Evolutionary conservation across 2,113 vertebrate genomes (phyloP), one percentile per base, ranked within the genome.

Genomic region (Petromus typicus): DNA sequence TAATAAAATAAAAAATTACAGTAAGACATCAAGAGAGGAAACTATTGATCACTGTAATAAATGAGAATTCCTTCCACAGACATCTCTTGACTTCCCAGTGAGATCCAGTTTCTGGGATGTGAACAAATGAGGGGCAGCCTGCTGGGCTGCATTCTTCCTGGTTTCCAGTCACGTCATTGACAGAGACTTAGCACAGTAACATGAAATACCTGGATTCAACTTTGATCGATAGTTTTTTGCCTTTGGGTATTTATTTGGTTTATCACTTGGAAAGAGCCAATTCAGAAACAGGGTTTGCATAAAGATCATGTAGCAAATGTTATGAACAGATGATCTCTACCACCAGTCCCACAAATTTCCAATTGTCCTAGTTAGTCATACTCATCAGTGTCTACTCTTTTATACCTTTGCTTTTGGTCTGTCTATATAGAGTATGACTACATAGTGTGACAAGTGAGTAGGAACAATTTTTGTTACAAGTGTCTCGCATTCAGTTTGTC

Each of bases 161-260:
- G 23, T n/a, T 20, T 56, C 10, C 40, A 54, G 30, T 86, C 79
- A 67, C 14, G 51, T 3, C 18, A 57, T 13, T n/a, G 20, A 1
- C 2, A 1, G 43, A 93, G n/a, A 61, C 12, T 54, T 76, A 71
- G 45, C 37, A 73, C 54, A 7, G 4, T 20, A 64, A 93, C 23
- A 71, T 10, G 7, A 27, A 90, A 34, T 4, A 56, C 34, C 43
- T 76, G 7, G 40, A 43, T 25, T 89, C 22, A 57, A 71, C 88
- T 93, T 90, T 69, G 34, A 59, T 45, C 57, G 25, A 66, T 14
- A 8, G 27, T 86, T 56, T 85, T 51, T 43, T 76, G 20, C 40
- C 27, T 37, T 93, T 78, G 34, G 34, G 13, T 56, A 88, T 90
- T 84, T 64, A 63, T 61, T 96, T 85, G 85, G 4, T 59, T 87